These are phyloP conservation scores for Drosophila phalerata DNA, from an alignment of 2,888 invertebrate species.

Conservation along the genomic window DNA sequence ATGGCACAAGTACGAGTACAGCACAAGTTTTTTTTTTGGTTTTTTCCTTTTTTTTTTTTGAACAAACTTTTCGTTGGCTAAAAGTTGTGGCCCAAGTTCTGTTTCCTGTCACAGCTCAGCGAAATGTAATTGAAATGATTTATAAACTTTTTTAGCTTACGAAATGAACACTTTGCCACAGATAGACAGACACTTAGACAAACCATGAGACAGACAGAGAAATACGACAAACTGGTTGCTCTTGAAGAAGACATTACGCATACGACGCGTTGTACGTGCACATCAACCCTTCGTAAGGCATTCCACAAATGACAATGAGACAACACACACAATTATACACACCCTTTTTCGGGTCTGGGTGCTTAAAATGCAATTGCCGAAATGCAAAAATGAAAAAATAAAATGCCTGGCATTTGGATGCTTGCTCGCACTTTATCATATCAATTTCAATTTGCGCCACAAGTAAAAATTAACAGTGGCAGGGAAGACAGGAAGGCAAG, in stretches of 20 bases:
- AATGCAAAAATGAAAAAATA: constrained; percentile 56
- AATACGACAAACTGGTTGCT: constrained; percentile 17
- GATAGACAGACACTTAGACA: constrained; percentile 22
- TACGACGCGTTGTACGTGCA: constrained; percentile 59
- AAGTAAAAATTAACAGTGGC: constrained; percentile 47
- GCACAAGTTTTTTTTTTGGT: constrained; percentile 38
- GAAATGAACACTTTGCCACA: constrained; percentile 52
- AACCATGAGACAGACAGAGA: not conserved
- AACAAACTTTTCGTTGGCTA: constrained; percentile 49
- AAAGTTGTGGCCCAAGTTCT: constrained; percentile 55
- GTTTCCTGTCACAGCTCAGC: constrained; percentile 74
- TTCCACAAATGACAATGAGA: constrained; percentile 34
- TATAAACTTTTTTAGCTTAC: constrained; percentile 71
- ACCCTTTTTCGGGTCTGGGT: constrained; percentile 32
- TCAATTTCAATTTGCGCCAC: constrained; percentile 70
- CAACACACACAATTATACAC: constrained; percentile 2
- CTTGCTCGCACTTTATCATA: constrained; percentile 60
- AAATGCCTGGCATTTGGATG: constrained; percentile 55
- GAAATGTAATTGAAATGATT: constrained; percentile 78
- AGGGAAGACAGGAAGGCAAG: constrained; percentile 18
- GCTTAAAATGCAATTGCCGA: constrained; percentile 77
- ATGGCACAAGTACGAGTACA: constrained; percentile 12
- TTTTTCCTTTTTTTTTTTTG: constrained; percentile 44
- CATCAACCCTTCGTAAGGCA: constrained; percentile 30
- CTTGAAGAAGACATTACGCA: constrained; percentile 67